Percentiles rank a stretch among this genome's conserved stretches.
phyloP scores from a whole-genome alignment of 2,113 vertebrate species.

The Poicephalus gulielmi region DNA sequence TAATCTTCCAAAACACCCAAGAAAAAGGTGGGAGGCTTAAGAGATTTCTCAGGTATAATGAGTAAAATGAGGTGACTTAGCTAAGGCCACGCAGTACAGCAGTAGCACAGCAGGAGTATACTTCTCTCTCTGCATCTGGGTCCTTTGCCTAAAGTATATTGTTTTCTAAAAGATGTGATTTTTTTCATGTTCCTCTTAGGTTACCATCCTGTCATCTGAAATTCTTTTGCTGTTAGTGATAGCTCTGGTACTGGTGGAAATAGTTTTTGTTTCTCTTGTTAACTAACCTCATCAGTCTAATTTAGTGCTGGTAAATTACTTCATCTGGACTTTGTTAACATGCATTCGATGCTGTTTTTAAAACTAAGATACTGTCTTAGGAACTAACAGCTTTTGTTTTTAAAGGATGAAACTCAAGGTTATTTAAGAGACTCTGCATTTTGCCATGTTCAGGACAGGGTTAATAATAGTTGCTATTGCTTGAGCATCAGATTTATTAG shows the following conservation, averaged over 20 bases:
- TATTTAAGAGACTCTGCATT: background rate
- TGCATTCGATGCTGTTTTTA: background rate
- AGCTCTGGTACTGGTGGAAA: background rate
- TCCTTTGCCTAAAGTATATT: background rate
- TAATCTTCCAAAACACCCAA: background rate
- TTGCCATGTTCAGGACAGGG: background rate
- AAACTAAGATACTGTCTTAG: background rate
- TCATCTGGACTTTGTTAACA: background rate
- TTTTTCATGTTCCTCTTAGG: background rate
- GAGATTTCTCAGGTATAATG: background rate
- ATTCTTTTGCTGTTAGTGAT: background rate
- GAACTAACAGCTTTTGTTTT: background rate
- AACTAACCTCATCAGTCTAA: background rate
- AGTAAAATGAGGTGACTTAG: background rate
- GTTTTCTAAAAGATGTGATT: background rate
- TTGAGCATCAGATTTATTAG: background rate
- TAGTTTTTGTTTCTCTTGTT: background rate
- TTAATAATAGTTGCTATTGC: background rate
- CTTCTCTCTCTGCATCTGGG: background rate
- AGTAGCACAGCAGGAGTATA: background rate
- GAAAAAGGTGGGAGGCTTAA: background rate
- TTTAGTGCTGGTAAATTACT: background rate
- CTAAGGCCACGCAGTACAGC: background rate
- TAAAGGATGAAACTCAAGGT: background rate
- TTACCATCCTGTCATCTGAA: background rate